A percentile compares a stretch with the other conserved stretches of the same genome.
Evolutionary conservation across 2,888 invertebrate species (phyloP).

Genomic region (Parnassius apollo): DNA sequence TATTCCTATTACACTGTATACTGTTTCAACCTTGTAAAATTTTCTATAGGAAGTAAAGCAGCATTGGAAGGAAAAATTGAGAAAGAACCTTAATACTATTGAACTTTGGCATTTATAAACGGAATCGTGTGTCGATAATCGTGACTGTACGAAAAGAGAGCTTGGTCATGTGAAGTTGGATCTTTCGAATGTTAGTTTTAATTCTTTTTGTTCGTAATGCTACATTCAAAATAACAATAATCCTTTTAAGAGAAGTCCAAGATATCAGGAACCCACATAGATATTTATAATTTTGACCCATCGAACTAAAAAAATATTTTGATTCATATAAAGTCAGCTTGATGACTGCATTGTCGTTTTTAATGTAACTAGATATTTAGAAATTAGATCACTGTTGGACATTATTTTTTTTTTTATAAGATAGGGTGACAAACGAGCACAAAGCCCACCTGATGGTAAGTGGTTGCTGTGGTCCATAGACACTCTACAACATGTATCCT

Average conservation of each 20-base stretch:
- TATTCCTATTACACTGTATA: conserved; percentile 13
- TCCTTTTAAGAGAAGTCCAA: conserved; percentile 13
- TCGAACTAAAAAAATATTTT: no score
- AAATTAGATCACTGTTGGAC: no score
- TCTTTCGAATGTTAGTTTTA: conserved; percentile 30
- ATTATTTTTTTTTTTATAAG: no score
- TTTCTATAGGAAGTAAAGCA: background rate
- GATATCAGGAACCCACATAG: background rate
- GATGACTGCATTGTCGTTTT: no score
- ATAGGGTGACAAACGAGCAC: no score
- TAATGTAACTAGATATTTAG: no score
- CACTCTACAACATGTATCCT: no score
- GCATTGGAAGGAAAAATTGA: conserved; percentile 4
- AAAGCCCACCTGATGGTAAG: no score
- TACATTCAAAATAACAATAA: conserved; percentile 20
- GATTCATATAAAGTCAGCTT: no score
- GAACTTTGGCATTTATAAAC: conserved; percentile 33
- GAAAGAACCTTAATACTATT: conserved; percentile 10
- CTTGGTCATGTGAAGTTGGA: conserved; percentile 35
- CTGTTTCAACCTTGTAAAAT: background rate
- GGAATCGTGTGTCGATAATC: conserved; percentile 41
- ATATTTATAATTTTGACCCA: background rate
- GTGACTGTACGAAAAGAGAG: conserved; percentile 41
- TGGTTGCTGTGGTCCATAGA: no score
- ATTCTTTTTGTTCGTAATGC: conserved; percentile 23